Base-by-base conservation (phyloP, 2,888 invertebrate species). In the Drosophila nigricruria region DNA sequence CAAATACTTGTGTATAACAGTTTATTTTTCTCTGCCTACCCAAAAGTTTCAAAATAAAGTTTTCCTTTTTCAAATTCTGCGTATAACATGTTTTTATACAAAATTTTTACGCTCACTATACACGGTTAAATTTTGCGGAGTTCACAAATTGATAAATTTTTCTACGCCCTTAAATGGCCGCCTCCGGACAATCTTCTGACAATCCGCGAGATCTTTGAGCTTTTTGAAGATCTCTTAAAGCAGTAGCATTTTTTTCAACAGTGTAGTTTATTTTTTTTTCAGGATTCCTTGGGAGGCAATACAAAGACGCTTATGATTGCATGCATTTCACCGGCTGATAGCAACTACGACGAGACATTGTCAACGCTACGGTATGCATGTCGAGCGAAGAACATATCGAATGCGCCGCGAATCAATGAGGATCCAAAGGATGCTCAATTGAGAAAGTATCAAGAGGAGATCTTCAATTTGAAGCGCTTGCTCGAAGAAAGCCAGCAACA, bases 351-450 rank as follows among this genome's bases (percentile, higher is more conserved):
- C 73, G 97, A 97, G 92, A 96, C 97, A 0, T 92, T 97, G 18
- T 96, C 96, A 18, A 97, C 97, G 0, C 92, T 97, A 20, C 93
- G 97, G 50, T 97, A 97, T 92, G 97, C 97, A 0, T 96, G 97
- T 82, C 93, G 97, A 65, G 97, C 97, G 8, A 96, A 97, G 92
- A 97, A 97, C 90, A 97, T 97, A 73, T 95, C 96, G 89, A 97
- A 97, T 91, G 95, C 96, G 84, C 97, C 97, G 0, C 95, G 95
- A 89, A 95, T 97, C 25, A 97, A 97, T 92, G 97, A 98, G 92
- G 97, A 98, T 91, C 97, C 97, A 0, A 97, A 98, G 92, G 98
- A 98, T 90, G 96, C 98, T 0, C 94, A 97, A 88, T 92, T 98
- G 12, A 93, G 97, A 12, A 95, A 97, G 89, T 98, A 97, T 90